These are phyloP conservation scores for Psylliodes chrysocephalus DNA, from an alignment of 2,888 invertebrate species.

Conservation along the genomic window DNA sequence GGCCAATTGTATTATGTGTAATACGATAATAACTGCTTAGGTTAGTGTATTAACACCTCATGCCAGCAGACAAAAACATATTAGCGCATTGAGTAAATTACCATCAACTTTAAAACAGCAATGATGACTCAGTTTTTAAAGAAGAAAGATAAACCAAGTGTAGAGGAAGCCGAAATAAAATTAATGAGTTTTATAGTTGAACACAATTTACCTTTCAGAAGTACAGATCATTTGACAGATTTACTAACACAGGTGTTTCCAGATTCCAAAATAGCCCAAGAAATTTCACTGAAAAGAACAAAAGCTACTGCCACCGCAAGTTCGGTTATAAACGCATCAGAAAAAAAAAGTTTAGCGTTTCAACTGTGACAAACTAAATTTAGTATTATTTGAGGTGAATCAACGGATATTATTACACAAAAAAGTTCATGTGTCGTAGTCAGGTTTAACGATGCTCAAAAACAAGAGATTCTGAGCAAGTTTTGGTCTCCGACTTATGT, in stretches of 20 bases:
- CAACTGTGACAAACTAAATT: conserved; percentile 37
- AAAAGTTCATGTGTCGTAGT: conserved; percentile 48
- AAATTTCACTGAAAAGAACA: conserved; percentile 31
- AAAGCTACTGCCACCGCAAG: conserved; percentile 29
- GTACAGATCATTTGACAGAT: conserved; percentile 32
- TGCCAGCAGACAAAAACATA: not conserved
- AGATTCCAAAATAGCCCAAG: conserved; percentile 38
- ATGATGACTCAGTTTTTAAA: not conserved
- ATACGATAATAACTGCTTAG: not conserved
- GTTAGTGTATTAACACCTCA: not conserved
- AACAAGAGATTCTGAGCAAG: not conserved
- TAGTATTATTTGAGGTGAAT: conserved; percentile 47
- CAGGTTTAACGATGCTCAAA: conserved; percentile 42
- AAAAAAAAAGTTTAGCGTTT: not conserved
- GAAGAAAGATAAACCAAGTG: not conserved
- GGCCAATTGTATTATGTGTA: not conserved
- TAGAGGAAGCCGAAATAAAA: not conserved
- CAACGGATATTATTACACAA: conserved; percentile 47
- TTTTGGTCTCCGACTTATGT: not conserved
- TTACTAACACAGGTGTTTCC: conserved; percentile 33
- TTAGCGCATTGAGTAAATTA: not conserved
- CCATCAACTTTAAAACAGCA: not conserved
- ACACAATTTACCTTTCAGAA: not conserved
- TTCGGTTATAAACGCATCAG: conserved; percentile 19
- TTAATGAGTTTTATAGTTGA: not conserved